These are phyloP conservation scores for Urocynchramus pylzowi DNA, from an alignment of 2,113 vertebrate genomes.

Conservation along the genomic window DNA sequence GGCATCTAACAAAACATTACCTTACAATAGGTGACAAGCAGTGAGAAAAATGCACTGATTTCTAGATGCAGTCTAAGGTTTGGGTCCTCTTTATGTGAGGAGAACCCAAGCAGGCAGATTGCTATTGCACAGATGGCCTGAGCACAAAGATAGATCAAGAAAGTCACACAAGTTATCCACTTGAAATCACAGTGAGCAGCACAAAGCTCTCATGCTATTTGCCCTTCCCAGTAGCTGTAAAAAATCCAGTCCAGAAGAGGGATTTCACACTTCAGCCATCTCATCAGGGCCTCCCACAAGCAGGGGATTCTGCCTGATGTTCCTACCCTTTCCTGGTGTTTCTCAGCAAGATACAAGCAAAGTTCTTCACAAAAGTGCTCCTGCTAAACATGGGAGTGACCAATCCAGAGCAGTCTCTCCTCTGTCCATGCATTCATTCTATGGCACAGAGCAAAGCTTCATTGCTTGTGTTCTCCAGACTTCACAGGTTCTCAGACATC, in stretches of 20 bases:
- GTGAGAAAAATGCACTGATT: fast-evolving
- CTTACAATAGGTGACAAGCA: not conserved
- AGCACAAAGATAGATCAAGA: not conserved
- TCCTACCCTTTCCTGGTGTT: not conserved
- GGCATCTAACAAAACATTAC: not conserved
- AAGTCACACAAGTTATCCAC: not conserved
- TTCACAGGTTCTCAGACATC: not conserved
- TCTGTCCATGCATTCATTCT: not conserved
- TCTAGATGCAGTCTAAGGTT: not conserved
- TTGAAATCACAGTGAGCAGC: not conserved
- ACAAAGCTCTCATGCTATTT: fast-evolving
- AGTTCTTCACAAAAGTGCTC: not conserved
- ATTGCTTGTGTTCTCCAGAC: not conserved
- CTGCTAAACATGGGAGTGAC: not conserved
- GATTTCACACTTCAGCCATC: not conserved
- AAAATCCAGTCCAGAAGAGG: not conserved
- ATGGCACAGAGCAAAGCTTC: not conserved
- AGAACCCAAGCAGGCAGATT: not conserved
- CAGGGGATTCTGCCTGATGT: not conserved
- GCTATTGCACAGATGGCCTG: too few relatives aligned
- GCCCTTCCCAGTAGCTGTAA: not conserved
- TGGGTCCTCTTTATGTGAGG: not conserved
- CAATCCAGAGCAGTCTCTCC: fast-evolving
- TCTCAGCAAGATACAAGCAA: not conserved
- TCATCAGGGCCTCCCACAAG: not conserved